phyloP scores from a whole-genome alignment of 1,140 invertebrate species.

The Berghia stephanieae region DNA sequence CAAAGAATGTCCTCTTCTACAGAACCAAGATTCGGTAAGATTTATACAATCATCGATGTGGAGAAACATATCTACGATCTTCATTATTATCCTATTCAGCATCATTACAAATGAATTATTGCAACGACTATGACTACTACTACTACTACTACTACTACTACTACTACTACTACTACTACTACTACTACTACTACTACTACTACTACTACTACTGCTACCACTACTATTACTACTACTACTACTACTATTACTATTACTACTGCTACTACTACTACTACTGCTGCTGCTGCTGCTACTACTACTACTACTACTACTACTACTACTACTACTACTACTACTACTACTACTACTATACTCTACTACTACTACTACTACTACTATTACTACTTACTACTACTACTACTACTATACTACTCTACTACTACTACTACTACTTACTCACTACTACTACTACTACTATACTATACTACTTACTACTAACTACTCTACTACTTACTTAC shows the following conservation, averaged over 20 bases:
- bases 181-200: constrained; percentile 31
- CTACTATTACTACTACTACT: constrained; percentile 22
- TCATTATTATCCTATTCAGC: constrained; percentile 9
- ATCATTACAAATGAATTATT: constrained; percentile 25
- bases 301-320: constrained; percentile 18
- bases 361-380: too few species aligned
- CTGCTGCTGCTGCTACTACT: constrained; percentile 29
- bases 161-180: constrained; percentile 35
- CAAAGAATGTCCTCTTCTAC: too few species aligned
- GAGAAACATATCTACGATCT: neutral
- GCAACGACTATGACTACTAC: constrained; percentile 30
- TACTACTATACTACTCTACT: too few species aligned
- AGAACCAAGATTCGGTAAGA: too few species aligned
- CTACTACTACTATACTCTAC: too few species aligned
- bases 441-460: too few species aligned
- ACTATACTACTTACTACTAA: too few species aligned
- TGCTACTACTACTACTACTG: neutral
- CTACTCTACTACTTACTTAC: too few species aligned
- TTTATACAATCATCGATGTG: too few species aligned
- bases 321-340: constrained; percentile 24
- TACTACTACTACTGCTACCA: constrained; percentile 27
- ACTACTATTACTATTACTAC: constrained; percentile 7
- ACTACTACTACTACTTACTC: too few species aligned
- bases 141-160: constrained; percentile 31
- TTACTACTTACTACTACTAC: too few species aligned